Evolutionary conservation across 2,888 invertebrate species (phyloP), one percentile per base, ranked within the genome.

Genomic region (Amblyteles armatorius): DNA sequence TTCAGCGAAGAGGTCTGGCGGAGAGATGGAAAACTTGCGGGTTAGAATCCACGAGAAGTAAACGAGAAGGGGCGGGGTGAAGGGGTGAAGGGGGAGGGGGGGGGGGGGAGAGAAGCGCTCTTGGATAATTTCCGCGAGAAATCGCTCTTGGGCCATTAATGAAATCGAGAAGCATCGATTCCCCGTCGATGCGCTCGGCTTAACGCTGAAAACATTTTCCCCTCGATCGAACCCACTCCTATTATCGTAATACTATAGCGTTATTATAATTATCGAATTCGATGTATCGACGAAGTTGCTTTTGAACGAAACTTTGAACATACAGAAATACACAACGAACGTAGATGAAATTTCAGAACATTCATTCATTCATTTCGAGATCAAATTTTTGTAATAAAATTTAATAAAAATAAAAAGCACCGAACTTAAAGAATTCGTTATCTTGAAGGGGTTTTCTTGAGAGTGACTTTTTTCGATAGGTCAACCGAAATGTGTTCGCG

Each of bases 101-200:
- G 36, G 63, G 52, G 71, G 48, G 44, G 52, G 48, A 65, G 36
- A 40, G 9, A 72, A 83, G 86, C 81, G 82, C 84, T 84, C 86
- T 86, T 80, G 69, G 76, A 83, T 83, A 86, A 87, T 84, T 84
- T 82, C 55, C 60, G 69, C 74, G 78, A 83, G 87, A 87, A 88
- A 88, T 89, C 90, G 87, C 87, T 88, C 50, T 76, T 40, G 19
- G 71, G 74, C 78, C 73, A 82, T 85, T 80, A 78, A 83, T 78
- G 73, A 80, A 80, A 80, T 80, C 65, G 72, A 71, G 60, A 67
- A 67, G 60, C 50, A 72, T 60, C 72, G 76, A 79, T 77, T 85
- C 11, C 48, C 50, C 57, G 55, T 60, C 48, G 72, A 77, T 69
- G 29, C 80, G 57, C 80, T 84, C 60, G 60, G 73, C 44, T 77